Evolutionary conservation across 2,113 vertebrate species (phyloP).

Genomic region (Aldabrachelys gigantea): DNA sequence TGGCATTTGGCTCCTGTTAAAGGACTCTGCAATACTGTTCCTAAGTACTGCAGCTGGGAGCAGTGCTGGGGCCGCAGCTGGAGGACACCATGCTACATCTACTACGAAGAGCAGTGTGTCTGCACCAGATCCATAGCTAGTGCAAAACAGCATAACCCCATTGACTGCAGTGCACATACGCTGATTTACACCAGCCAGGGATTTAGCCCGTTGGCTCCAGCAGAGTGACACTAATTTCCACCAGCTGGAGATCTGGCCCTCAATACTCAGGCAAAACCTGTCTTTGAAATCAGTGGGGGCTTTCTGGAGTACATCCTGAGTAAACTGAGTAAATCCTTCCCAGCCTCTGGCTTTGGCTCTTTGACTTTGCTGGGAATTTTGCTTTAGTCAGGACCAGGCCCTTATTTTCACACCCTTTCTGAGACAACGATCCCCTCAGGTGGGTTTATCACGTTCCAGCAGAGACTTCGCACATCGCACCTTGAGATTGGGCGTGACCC

Average conservation of each 20-base stretch:
- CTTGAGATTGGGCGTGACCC: background rate
- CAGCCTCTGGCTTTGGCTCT: background rate
- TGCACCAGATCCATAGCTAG: background rate
- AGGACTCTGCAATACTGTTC: background rate
- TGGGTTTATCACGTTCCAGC: background rate
- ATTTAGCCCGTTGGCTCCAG: background rate
- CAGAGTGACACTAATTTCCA: background rate
- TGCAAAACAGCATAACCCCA: background rate
- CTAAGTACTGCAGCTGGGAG: background rate
- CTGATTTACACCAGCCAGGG: background rate
- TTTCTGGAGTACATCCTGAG: background rate
- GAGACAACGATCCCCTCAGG: background rate
- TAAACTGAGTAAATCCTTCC: background rate
- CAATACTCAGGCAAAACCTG: background rate
- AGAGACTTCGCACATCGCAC: background rate
- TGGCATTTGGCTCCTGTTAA: background rate
- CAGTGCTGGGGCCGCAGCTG: background rate
- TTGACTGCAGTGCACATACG: background rate
- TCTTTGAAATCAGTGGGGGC: background rate
- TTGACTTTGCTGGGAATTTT: background rate
- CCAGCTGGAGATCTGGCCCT: background rate
- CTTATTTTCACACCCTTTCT: background rate
- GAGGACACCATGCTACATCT: background rate
- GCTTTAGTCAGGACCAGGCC: background rate
- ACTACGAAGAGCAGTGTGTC: background rate